A percentile compares a stretch with the other conserved stretches of the same genome.
Evolutionary conservation across 2,797 vertebrate genomes (phyloP).

Genomic region (Distichodus sexfasciatus): DNA sequence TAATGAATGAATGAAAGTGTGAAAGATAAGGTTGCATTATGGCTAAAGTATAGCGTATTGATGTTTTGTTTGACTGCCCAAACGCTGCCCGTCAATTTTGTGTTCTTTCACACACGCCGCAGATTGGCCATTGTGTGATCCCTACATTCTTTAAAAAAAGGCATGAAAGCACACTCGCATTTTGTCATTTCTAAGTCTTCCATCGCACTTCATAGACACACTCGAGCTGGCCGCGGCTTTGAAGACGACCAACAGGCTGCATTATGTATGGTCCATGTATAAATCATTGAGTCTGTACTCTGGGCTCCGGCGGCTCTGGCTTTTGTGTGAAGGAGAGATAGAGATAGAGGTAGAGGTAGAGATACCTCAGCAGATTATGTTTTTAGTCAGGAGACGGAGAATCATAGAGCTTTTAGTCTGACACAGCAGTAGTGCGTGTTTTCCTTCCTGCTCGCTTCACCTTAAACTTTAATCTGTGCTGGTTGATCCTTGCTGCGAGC

Average conservation of each 20-base stretch:
- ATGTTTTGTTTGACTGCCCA: no score
- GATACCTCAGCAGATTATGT: background rate
- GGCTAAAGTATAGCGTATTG: no score
- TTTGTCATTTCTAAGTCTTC: conserved; percentile 16
- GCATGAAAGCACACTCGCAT: conserved; percentile 28
- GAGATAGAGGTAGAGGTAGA: background rate
- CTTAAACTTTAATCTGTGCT: background rate
- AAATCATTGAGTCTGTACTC: conserved; percentile 14
- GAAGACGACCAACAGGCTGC: conserved; percentile 12
- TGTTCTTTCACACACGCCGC: no score
- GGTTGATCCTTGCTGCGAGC: background rate
- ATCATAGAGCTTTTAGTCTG: background rate
- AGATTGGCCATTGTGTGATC: no score
- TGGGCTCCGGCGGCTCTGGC: background rate
- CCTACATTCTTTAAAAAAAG: conserved; percentile 21
- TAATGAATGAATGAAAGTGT: no score
- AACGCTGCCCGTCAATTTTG: no score
- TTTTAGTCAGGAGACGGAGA: background rate
- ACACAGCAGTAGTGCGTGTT: background rate
- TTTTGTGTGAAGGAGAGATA: no score
- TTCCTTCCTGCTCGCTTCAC: background rate
- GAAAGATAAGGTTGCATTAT: no score
- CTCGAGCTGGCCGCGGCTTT: conserved; percentile 16
- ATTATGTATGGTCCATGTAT: conserved; percentile 18
- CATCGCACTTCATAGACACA: background rate